Percentiles rank a stretch among this genome's conserved stretches.
phyloP scores from a whole-genome alignment of 2,797 vertebrate species.

The Sarcoramphus papa region DNA sequence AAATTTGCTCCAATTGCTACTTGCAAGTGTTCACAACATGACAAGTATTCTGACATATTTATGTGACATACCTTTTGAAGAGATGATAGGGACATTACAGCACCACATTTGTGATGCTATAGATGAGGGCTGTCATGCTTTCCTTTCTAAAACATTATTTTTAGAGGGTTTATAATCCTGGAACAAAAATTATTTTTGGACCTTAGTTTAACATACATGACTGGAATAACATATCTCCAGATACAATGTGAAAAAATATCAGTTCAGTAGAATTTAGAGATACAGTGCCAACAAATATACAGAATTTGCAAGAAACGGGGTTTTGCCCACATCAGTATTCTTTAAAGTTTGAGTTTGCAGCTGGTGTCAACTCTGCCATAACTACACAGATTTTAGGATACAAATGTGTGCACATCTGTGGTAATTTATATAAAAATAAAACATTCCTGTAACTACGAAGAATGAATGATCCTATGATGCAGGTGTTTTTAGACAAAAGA shows the following conservation, averaged over 20 bases:
- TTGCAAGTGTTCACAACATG: conserved; percentile 43
- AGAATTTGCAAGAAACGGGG: background rate
- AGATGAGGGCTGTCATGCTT: background rate
- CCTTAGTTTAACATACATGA: background rate
- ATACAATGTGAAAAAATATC: background rate
- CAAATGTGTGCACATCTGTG: background rate
- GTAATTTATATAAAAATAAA: background rate
- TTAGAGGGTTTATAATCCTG: background rate
- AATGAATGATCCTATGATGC: background rate
- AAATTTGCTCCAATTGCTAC: conserved; percentile 54
- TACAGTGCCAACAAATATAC: background rate
- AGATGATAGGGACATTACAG: conserved; percentile 24
- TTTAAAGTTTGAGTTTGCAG: background rate
- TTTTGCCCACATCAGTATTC: background rate
- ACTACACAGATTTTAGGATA: background rate
- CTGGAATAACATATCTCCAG: background rate
- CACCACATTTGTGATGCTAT: background rate
- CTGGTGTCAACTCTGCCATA: background rate
- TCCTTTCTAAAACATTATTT: conserved; percentile 2
- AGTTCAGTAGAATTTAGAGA: background rate
- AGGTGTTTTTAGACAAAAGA: conserved; percentile 31
- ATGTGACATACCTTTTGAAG: conserved; percentile 37
- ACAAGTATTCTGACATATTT: conserved; percentile 54
- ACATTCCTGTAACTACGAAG: background rate
- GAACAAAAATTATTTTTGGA: conserved; percentile 17